These are phyloP conservation scores for Drosophila fulvimacula DNA, from an alignment of 2,888 invertebrate species.

Conservation along the genomic window DNA sequence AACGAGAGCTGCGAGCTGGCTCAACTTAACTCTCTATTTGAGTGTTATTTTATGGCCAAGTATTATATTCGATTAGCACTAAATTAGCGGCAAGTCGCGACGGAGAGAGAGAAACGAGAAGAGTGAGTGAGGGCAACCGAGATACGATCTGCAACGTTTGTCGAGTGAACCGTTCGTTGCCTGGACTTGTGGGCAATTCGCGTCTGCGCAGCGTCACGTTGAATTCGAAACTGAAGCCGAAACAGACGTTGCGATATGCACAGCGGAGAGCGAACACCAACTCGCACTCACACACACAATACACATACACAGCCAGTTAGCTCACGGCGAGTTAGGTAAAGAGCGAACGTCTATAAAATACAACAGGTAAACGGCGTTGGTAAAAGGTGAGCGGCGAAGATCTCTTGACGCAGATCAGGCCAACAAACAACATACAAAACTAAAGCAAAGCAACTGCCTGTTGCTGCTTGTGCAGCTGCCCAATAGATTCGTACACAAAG, in stretches of 20 bases:
- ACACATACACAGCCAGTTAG: conserved; percentile 8
- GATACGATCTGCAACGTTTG: conserved; percentile 40
- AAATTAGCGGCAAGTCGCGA: conserved; percentile 49
- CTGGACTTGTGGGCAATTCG: conserved; percentile 50
- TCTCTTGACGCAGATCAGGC: conserved; percentile 64
- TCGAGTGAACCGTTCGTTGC: conserved; percentile 24
- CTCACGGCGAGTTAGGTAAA: conserved; percentile 38
- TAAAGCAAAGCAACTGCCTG: conserved; percentile 59
- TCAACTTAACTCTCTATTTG: conserved; percentile 15
- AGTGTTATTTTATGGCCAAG: conserved; percentile 29
- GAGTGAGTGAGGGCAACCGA: conserved; percentile 23
- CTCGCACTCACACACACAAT: conserved; percentile 16
- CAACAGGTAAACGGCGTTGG: conserved; percentile 67
- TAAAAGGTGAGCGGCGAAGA: conserved; percentile 66
- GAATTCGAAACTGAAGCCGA: conserved; percentile 78
- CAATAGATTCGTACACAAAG: conserved; percentile 45
- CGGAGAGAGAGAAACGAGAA: background rate
- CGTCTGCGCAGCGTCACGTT: conserved; percentile 83
- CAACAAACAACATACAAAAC: conserved; percentile 44
- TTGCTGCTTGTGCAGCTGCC: conserved; percentile 66
- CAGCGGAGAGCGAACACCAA: conserved; percentile 20
- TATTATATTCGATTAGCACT: conserved; percentile 57
- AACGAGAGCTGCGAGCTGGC: conserved; percentile 26
- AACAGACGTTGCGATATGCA: conserved; percentile 36
- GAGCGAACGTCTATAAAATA: conserved; percentile 42